Evolutionary conservation across 92 coral and sea anemone genomes (phyloP), one percentile per base, ranked within the genome.

Genomic region (Heliopora coerulea): DNA sequence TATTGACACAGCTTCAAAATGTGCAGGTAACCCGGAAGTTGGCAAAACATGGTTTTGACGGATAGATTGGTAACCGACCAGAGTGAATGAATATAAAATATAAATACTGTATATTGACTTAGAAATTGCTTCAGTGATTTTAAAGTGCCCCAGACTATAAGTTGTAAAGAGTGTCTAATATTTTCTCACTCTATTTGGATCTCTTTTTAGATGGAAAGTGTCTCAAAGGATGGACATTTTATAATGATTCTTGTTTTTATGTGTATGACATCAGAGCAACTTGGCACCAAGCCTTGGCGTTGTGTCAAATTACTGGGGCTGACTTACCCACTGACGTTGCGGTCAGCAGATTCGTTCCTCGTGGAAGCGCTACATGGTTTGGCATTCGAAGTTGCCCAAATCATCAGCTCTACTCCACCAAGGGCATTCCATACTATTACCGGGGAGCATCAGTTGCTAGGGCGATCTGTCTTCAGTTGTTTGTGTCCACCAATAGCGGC

Each of bases 241-340:
- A 29, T 33, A 33, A 31, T 24, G 77, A 63, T 30, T 23, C 39
- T 3, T 70, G 77, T 26, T 18, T 31, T 35, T 52, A 70, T 25
- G 29, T 35, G 0, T 40, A 52, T 41, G 50, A 70, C 63, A 29
- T 58, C 33, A 70, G 24, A 7, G 31, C 18, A 52, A 52, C 77
- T 33, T 70, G 77, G 77, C 77, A 70, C 77, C 62, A 70, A 31
- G 77, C 77, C 0, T 70, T 58, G 11, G 63, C 77, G 23, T 46
- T 70, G 29, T 70, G 77, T 37, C 27, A 54, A 19, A 54, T 70
- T 49, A 44, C 52, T 0, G 77, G 44, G 28, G 77, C 77, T 26
- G 77, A 70, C 27, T 39, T 70, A 15, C 29, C 59, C 32, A 70
- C 49, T 11, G 62, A 52, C 50, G 42, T 30, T 17, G 77, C 31